Evolutionary conservation across 2,888 invertebrate species (phyloP), one percentile per base, ranked within the genome.

Genomic region (Andrena flavipes): DNA sequence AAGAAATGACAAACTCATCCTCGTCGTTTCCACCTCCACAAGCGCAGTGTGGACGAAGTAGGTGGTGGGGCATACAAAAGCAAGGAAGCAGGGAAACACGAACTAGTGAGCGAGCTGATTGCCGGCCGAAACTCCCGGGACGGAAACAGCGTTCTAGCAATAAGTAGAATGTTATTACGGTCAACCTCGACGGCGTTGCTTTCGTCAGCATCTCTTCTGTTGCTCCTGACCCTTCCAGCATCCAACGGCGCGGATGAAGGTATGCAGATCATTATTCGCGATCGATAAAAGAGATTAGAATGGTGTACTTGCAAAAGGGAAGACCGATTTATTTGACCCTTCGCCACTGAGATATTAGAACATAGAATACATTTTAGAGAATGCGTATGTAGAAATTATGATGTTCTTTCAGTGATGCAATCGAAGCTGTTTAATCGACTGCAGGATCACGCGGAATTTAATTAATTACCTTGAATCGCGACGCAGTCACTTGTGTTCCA

Each of bases 61-160:
- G 7, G 20, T 56, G 71, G 74, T 56, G 82, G 67, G 83, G 68
- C 16, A 33, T 70, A 83, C 73, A 83, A 82, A 82, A 74, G 51
- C n/a, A 29, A 23, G 8, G 20, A 4, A 42, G 13, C 5, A 29
- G 49, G 64, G 56, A 78, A 70, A 62, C 8, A 13, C 2, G 69
- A 60, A 33, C 30, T 48, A 80, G 80, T 80, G 20, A 7, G 10
- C 2, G 20, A 51, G n/a, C 29, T 4, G 48, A 8, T 13, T 8
- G 30, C 51, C 54, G 2, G 33, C 7, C 0, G 5, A 6, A 16
- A 0, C n/a, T 13, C 8, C 23, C 1, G 2, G 8, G 20, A 42
- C 6, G 8, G 26, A 56, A 13, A 48, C 16, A 3, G 5, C 10
- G 7, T 42, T n/a, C 42, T 30, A 0, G n/a, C 42, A 30, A 59